These are phyloP conservation scores for Seladonia tumulorum DNA, from an alignment of 2,888 invertebrate species.

Conservation along the genomic window DNA sequence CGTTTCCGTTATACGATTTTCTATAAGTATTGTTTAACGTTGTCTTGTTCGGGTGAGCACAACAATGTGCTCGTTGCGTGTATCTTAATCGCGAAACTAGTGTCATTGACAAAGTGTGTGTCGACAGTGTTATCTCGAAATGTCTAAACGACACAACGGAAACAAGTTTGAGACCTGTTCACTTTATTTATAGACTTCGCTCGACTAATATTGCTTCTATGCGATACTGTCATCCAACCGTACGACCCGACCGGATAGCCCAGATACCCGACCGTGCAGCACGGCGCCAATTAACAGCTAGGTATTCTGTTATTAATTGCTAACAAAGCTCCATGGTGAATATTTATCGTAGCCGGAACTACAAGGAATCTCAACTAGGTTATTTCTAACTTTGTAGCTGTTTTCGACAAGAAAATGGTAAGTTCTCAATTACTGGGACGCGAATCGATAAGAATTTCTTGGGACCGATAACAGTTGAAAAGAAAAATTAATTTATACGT, in stretches of 20 bases:
- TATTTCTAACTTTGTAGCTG: neutral
- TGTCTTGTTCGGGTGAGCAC: too few species aligned
- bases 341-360: neutral
- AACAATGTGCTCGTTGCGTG: too few species aligned
- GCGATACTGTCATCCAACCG: constrained; percentile 13
- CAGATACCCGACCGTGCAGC: neutral
- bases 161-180: constrained; percentile 11
- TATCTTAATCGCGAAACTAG: neutral
- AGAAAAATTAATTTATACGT: too few species aligned
- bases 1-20: too few species aligned
- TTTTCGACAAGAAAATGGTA: neutral
- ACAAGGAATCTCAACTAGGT: neutral
- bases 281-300: constrained; percentile 3
- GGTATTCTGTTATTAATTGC: constrained; percentile 5
- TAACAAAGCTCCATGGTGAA: neutral
- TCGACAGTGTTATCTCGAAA: neutral
- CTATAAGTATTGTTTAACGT: too few species aligned
- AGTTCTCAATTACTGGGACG: neutral
- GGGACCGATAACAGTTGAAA: too few species aligned
- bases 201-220: constrained; percentile 10
- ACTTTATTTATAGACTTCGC: constrained; percentile 11
- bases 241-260: constrained; percentile 9
- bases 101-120: neutral
- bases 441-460: neutral
- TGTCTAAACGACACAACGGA: neutral